These are phyloP conservation scores for Liodrosophila aerea DNA, from an alignment of 2,888 invertebrate species.

Conservation along the genomic window DNA sequence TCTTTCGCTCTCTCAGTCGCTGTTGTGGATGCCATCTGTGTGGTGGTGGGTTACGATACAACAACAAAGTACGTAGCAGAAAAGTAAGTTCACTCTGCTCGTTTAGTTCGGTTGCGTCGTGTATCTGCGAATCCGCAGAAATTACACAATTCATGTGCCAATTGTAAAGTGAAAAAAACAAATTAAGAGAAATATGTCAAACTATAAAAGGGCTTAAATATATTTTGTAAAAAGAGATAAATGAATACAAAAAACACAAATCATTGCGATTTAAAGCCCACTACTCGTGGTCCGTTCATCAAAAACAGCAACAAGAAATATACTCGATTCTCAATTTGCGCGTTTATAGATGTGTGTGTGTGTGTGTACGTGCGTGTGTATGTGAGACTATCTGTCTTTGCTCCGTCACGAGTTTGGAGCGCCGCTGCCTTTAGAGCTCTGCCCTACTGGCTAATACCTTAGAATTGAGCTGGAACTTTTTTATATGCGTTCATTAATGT, in stretches of 20 bases:
- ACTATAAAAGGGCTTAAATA: slow-evolving; percentile 40
- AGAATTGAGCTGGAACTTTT: slow-evolving; percentile 36
- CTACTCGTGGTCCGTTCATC: slow-evolving; percentile 20
- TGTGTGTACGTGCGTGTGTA: slow-evolving; percentile 21
- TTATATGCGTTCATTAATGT: slow-evolving; percentile 54
- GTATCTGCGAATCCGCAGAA: slow-evolving; percentile 68
- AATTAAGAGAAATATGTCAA: slow-evolving; percentile 50
- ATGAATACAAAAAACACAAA: slow-evolving; percentile 14
- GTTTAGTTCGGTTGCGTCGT: slow-evolving; percentile 36
- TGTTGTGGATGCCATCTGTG: slow-evolving; percentile 41
- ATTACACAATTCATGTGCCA: slow-evolving; percentile 70
- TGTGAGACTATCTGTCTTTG: slow-evolving; percentile 35
- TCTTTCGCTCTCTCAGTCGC: too few species aligned
- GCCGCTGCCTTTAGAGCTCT: too few species aligned
- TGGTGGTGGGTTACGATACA: slow-evolving; percentile 65
- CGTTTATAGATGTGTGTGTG: slow-evolving; percentile 27
- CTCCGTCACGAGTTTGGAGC: slow-evolving; percentile 70
- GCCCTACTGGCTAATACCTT: slow-evolving; percentile 10
- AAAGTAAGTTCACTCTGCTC: slow-evolving; percentile 45
- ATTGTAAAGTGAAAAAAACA: slow-evolving; percentile 38
- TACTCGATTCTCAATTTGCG: slow-evolving; percentile 26
- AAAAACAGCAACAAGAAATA: slow-evolving; percentile 22
- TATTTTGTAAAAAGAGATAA: slow-evolving; percentile 16
- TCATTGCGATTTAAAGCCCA: slow-evolving; percentile 20
- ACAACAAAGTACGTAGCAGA: slow-evolving; percentile 39